A percentile compares a stretch with the other conserved stretches of the same genome.
Evolutionary conservation across 2,797 vertebrate genomes (phyloP).

Genomic region (Xenops minutus): DNA sequence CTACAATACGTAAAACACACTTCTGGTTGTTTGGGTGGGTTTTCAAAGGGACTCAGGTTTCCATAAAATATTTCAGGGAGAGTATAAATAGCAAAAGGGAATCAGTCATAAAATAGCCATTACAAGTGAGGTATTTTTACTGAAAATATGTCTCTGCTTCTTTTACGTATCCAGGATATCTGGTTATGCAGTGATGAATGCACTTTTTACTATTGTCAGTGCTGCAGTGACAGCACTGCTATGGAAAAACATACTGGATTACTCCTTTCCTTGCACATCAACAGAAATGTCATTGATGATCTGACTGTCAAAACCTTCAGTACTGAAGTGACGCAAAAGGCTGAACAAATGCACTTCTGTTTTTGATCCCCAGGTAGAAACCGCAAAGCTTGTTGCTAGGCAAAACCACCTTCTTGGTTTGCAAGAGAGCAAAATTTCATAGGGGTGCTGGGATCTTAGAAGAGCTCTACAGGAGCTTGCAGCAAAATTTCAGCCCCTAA

Average conservation of each 20-base stretch:
- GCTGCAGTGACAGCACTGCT: background rate
- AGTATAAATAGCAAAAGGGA: slow-evolving; percentile 10
- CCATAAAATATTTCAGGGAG: background rate
- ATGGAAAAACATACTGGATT: background rate
- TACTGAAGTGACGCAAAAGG: background rate
- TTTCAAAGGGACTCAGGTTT: background rate
- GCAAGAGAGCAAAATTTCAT: background rate
- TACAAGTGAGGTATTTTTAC: background rate
- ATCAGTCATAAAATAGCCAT: background rate
- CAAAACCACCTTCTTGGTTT: background rate
- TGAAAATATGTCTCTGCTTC: background rate
- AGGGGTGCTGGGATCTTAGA: background rate
- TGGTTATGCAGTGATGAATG: background rate
- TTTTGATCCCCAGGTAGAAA: slow-evolving; percentile 18
- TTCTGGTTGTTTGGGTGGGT: slow-evolving; percentile 27
- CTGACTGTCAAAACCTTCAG: slow-evolving; percentile 41
- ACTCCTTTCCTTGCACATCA: slow-evolving; percentile 1
- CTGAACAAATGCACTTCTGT: background rate
- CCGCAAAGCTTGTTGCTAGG: background rate
- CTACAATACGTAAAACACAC: slow-evolving; percentile 9
- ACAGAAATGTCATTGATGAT: slow-evolving; percentile 27
- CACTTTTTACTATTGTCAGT: background rate
- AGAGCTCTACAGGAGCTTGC: background rate
- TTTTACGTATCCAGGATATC: background rate
- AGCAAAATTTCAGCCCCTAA: background rate